These are phyloP conservation scores for Himalopsyche tibetana DNA, from an alignment of 2,888 invertebrate genomes.

Conservation along the genomic window DNA sequence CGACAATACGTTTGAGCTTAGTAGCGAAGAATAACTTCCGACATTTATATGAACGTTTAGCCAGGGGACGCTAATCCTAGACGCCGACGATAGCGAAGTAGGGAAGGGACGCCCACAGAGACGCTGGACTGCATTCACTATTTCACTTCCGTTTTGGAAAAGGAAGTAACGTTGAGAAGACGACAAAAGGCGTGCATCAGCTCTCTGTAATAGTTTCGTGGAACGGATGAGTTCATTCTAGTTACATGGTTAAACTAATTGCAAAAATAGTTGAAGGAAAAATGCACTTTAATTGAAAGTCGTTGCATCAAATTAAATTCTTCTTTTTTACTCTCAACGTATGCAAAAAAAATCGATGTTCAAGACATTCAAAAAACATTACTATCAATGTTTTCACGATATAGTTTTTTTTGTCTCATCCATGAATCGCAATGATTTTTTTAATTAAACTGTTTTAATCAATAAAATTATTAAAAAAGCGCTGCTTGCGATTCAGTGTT, in stretches of 20 bases:
- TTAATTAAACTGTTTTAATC: too few species aligned
- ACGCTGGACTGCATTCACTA: constrained; percentile 43
- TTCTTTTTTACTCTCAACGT: too few species aligned
- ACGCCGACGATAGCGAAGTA: not conserved
- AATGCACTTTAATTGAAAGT: too few species aligned
- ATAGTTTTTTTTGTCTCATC: too few species aligned
- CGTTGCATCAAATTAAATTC: too few species aligned
- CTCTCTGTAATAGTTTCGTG: not conserved
- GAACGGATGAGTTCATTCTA: not conserved
- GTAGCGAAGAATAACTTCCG: constrained; percentile 63
- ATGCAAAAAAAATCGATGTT: too few species aligned
- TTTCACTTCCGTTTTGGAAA: constrained; percentile 44
- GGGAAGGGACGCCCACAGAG: constrained; percentile 8
- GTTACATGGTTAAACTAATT: not conserved
- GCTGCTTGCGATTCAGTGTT: too few species aligned
- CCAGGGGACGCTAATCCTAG: constrained; percentile 38
- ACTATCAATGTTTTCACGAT: too few species aligned
- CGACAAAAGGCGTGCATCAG: constrained; percentile 46
- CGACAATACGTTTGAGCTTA: constrained; percentile 59
- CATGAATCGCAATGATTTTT: too few species aligned
- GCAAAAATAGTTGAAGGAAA: too few species aligned
- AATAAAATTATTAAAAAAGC: too few species aligned
- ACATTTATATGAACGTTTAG: constrained; percentile 53
- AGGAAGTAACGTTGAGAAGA: constrained; percentile 44
- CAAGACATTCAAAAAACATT: too few species aligned